A percentile compares a stretch with the other conserved stretches of the same genome.
phyloP scores from a whole-genome alignment of 2,888 invertebrate species.

The Caenorhabditis imperialis region DNA sequence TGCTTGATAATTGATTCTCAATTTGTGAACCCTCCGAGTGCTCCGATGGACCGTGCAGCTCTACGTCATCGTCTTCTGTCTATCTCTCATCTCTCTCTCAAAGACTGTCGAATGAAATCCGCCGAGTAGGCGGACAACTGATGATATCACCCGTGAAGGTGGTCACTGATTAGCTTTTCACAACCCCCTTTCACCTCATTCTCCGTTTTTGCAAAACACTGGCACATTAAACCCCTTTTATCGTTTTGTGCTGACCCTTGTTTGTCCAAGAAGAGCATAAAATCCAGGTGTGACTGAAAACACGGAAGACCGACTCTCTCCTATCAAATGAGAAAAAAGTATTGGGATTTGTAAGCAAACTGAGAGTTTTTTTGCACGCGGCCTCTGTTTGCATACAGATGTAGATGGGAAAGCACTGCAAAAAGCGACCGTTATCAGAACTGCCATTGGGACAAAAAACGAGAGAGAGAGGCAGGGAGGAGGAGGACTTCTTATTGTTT shows the following conservation, averaged over 20 bases:
- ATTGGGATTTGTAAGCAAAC: constrained; percentile 34
- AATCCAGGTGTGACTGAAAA: background rate
- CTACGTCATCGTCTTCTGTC: no score
- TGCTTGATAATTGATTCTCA: no score
- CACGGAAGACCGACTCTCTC: no score
- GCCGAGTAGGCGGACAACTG: constrained; percentile 49
- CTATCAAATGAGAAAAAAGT: constrained; percentile 3
- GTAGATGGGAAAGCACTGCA: constrained; percentile 9
- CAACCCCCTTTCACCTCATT: no score
- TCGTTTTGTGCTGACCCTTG: background rate
- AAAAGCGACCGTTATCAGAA: no score
- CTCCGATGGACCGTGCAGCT: no score
- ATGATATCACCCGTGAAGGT: constrained; percentile 27
- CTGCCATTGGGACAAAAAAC: no score
- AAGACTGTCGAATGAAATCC: constrained; percentile 44
- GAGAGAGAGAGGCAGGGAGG: no score
- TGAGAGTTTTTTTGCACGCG: background rate
- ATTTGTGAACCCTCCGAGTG: no score
- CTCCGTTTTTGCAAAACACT: no score
- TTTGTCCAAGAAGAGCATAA: constrained; percentile 1
- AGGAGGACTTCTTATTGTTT: no score
- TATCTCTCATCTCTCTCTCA: background rate
- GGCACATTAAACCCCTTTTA: no score
- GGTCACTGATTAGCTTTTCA: constrained; percentile 46
- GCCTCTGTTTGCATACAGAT: constrained; percentile 37